Conservation (phyloP, 2,113 vertebrate genomes). For the Epinephelus fuscoguttatus region DNA sequence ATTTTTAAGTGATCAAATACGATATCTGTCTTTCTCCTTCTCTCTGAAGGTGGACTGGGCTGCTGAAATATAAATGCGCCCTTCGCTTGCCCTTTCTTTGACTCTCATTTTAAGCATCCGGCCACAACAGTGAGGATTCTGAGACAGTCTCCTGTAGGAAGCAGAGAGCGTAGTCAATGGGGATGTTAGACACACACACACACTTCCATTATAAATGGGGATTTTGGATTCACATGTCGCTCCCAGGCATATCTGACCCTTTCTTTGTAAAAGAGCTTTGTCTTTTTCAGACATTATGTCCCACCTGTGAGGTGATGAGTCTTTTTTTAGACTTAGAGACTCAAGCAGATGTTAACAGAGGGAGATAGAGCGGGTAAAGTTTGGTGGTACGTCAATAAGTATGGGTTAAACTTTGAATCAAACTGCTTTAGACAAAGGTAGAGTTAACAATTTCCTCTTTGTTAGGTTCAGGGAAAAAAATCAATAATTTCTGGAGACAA, state of each 20-base stretch:
- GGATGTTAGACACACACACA: conserved; percentile 50
- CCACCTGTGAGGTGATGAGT: conserved; percentile 36
- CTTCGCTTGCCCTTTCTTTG: conserved; percentile 68
- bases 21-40: conserved; percentile 48
- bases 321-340: conserved; percentile 30
- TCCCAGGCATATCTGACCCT: conserved; percentile 53
- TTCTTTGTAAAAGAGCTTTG: conserved; percentile 49
- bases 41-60: conserved; percentile 44
- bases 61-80: conserved; percentile 82
- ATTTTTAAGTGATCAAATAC: conserved; percentile 73
- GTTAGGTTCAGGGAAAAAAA: background rate
- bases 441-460: conserved; percentile 1
- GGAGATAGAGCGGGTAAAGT: background rate
- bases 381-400: background rate
- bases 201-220: conserved; percentile 53
- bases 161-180: conserved; percentile 20
- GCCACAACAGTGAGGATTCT: conserved; percentile 44
- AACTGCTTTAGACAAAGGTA: background rate
- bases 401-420: background rate
- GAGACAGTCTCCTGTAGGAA: conserved; percentile 55
- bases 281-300: conserved; percentile 50
- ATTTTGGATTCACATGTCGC: conserved; percentile 57
- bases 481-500: background rate
- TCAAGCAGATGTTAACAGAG: conserved; percentile 14
- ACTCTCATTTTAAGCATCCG: conserved; percentile 50